Evolutionary conservation across 92 coral and sea anemone genomes (phyloP).

Genomic region (Epizoanthus scotinus): DNA sequence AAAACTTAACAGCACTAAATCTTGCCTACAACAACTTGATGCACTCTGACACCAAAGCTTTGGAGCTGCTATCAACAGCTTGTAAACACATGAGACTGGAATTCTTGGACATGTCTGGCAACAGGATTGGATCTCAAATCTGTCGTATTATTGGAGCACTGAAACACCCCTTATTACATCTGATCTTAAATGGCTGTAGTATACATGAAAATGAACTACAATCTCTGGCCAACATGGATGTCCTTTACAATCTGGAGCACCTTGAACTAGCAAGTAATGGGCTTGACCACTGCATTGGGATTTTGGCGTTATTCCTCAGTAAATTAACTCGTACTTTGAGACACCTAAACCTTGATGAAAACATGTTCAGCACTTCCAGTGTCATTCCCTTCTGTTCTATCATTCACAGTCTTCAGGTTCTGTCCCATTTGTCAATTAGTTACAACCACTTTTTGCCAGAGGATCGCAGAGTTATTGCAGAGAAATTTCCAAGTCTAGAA

Average conservation of each 20-base stretch:
- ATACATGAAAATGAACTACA: constrained; percentile 47
- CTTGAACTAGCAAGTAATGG: constrained; percentile 72
- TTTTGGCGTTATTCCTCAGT: constrained; percentile 53
- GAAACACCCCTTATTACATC: constrained; percentile 57
- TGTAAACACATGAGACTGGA: constrained; percentile 56
- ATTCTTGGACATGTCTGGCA: constrained; percentile 73
- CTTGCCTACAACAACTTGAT: constrained; percentile 71
- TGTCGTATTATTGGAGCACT: constrained; percentile 50
- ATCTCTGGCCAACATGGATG: constrained; percentile 46
- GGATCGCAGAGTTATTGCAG: constrained; percentile 51
- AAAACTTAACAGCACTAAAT: constrained; percentile 66
- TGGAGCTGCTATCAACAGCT: constrained; percentile 52
- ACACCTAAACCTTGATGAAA: constrained; percentile 71
- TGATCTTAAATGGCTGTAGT: constrained; percentile 76
- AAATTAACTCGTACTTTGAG: constrained; percentile 58
- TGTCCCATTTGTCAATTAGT: constrained; percentile 59
- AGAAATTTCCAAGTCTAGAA: constrained; percentile 55
- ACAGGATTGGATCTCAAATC: constrained; percentile 52
- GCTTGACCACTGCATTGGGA: constrained; percentile 43
- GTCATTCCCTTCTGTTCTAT: constrained; percentile 56
- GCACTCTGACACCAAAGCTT: constrained; percentile 43
- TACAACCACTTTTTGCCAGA: constrained; percentile 72
- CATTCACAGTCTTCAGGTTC: constrained; percentile 47
- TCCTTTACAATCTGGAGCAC: constrained; percentile 51
- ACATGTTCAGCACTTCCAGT: constrained; percentile 53